phyloP scores from a whole-genome alignment of 2,797 vertebrate species.

The Moxostoma hubbsi region DNA sequence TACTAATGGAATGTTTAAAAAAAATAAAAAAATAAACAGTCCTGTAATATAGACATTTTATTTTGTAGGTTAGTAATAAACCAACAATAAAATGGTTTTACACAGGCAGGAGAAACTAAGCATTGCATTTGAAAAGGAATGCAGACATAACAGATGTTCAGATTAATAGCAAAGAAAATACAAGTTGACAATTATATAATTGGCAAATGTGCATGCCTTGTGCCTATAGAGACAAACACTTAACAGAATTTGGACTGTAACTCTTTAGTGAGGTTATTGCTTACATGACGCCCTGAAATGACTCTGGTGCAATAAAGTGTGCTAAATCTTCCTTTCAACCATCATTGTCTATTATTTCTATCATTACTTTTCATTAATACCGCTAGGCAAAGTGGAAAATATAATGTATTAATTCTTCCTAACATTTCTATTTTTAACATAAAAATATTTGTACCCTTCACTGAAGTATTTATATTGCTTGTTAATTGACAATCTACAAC shows the following conservation, averaged over 20 bases:
- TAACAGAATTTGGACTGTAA: conserved; percentile 33
- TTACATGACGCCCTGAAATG: conserved; percentile 59
- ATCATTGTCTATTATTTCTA: conserved; percentile 13
- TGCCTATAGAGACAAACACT: conserved; percentile 23
- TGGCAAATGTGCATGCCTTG: conserved; percentile 18
- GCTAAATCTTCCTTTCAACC: conserved; percentile 21
- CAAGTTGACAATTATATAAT: conserved; percentile 6
- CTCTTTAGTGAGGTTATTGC: conserved; percentile 52
- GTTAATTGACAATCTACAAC: conserved; percentile 16
- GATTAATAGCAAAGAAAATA: conserved; percentile 12
- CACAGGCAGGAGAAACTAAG: conserved; percentile 21
- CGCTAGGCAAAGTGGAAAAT: conserved; percentile 42
- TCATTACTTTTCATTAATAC: conserved; percentile 44
- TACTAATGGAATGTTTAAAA: neutral
- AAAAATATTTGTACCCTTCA: conserved; percentile 63
- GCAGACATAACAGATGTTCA: conserved; percentile 4
- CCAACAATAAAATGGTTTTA: conserved; percentile 35
- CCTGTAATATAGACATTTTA: conserved; percentile 35
- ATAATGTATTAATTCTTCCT: conserved; percentile 35
- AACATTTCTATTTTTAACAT: conserved; percentile 60
- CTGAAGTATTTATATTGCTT: conserved; percentile 61
- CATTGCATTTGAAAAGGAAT: conserved; percentile 13
- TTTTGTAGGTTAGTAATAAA: conserved; percentile 30
- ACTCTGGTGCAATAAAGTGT: conserved; percentile 42
- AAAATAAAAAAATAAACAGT: neutral